Evolutionary conservation across 2,113 vertebrate species (phyloP).

Genomic region (Struthio camelus): DNA sequence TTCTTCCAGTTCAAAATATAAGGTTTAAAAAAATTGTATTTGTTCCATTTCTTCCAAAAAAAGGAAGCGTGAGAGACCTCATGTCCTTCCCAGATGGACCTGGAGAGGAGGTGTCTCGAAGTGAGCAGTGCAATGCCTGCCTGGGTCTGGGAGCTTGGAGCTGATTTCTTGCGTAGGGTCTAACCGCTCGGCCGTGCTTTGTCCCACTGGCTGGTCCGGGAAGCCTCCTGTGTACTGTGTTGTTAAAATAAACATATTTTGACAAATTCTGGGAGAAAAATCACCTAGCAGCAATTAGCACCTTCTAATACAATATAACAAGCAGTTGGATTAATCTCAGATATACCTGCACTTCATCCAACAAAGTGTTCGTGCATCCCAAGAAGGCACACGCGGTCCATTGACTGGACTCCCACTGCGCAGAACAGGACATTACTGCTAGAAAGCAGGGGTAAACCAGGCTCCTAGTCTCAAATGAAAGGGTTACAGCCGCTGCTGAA

Average conservation of each 20-base stretch:
- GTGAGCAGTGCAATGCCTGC: background rate
- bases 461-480: background rate
- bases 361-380: background rate
- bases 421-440: background rate
- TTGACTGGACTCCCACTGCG: background rate
- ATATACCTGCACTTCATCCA: fast-evolving
- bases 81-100: background rate
- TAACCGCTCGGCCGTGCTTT: background rate
- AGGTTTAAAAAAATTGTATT: background rate
- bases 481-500: fast-evolving
- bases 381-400: fast-evolving
- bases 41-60: background rate
- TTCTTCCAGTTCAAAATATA: fast-evolving
- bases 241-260: background rate
- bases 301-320: fast-evolving
- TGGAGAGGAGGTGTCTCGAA: background rate
- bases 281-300: background rate
- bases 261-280: background rate
- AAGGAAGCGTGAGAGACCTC: background rate
- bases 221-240: background rate
- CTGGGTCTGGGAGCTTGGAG: background rate
- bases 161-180: background rate
- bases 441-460: background rate
- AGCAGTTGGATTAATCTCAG: background rate
- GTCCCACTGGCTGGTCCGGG: background rate